phyloP scores from a whole-genome alignment of 2,888 invertebrate species.

The Tuta absoluta region DNA sequence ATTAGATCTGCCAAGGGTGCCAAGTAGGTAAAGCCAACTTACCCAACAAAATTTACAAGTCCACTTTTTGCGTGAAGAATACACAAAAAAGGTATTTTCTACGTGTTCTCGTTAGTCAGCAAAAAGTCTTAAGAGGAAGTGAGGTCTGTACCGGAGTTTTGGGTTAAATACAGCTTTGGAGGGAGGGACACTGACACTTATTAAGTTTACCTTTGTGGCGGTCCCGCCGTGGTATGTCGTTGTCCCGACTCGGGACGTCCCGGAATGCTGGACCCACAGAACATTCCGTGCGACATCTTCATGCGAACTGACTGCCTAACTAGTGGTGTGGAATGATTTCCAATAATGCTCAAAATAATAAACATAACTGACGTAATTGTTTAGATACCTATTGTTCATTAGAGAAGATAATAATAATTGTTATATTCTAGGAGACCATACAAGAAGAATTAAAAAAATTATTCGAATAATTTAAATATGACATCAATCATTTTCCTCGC shows the following conservation, averaged over 20 bases:
- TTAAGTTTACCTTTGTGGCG: conserved; percentile 60
- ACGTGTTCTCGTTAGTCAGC: conserved; percentile 24
- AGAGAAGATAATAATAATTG: too few relatives aligned
- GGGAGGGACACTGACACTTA: conserved; percentile 52
- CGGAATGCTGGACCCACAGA: conserved; percentile 64
- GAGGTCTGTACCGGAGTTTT: conserved; percentile 22
- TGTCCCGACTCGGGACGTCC: conserved; percentile 35
- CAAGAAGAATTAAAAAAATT: too few relatives aligned
- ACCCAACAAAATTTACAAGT: conserved; percentile 18
- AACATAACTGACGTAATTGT: not conserved
- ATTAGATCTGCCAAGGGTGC: not conserved
- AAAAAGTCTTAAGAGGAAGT: conserved; percentile 13
- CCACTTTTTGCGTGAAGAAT: conserved; percentile 21
- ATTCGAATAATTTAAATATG: too few relatives aligned
- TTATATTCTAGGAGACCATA: too few relatives aligned
- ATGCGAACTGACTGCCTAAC: conserved; percentile 61
- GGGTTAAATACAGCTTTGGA: conserved; percentile 27
- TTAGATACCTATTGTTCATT: too few relatives aligned
- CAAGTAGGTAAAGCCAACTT: conserved; percentile 1
- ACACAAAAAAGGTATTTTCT: conserved; percentile 19
- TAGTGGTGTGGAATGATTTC: conserved; percentile 23
- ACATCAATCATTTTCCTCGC: too few relatives aligned
- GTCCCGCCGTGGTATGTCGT: conserved; percentile 44
- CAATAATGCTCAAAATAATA: not conserved
- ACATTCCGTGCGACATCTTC: conserved; percentile 72